Percentiles rank a stretch among this genome's conserved stretches.
Conservation (phyloP, 2,888 invertebrate species). For the Stictocephala bisonia region DNA sequence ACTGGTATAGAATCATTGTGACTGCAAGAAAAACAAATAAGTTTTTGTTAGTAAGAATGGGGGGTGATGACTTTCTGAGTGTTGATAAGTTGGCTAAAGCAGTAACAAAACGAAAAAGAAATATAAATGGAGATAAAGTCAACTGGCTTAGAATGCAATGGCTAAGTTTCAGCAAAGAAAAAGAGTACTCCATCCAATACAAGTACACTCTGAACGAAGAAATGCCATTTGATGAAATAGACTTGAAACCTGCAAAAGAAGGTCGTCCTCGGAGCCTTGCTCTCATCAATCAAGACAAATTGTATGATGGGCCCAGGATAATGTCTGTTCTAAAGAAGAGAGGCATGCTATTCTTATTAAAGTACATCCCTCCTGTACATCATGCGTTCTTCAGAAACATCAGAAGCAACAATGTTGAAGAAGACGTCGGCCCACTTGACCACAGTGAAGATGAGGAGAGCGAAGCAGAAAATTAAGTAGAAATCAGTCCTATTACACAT, state of each 20-base stretch:
- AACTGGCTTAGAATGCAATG: slow-evolving; percentile 46
- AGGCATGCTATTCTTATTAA: no score
- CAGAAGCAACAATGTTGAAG: no score
- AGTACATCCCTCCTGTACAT: no score
- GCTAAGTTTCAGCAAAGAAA: slow-evolving; percentile 37
- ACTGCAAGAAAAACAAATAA: slow-evolving; percentile 40
- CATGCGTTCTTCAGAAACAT: no score
- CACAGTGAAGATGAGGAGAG: no score
- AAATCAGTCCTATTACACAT: no score
- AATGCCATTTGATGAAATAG: slow-evolving; percentile 7
- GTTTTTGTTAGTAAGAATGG: slow-evolving; percentile 33
- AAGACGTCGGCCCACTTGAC: no score
- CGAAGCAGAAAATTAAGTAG: no score
- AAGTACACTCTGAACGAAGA: slow-evolving; percentile 41
- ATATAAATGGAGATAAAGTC: slow-evolving; percentile 19
- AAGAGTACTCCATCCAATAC: slow-evolving; percentile 25
- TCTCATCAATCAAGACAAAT: slow-evolving; percentile 19
- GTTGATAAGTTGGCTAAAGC: slow-evolving; percentile 18
- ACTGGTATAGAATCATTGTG: slow-evolving; percentile 37
- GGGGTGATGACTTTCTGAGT: slow-evolving; percentile 27
- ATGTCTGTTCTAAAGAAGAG: no score
- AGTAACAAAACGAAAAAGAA: slow-evolving; percentile 32
- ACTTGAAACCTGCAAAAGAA: slow-evolving; percentile 28
- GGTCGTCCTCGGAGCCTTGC: slow-evolving; percentile 39
- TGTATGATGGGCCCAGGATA: slow-evolving; percentile 8